A percentile compares a stretch with the other conserved stretches of the same genome.
These are phyloP conservation scores for Bursaphelenchus mucronatus DNA, from an alignment of 1,140 invertebrate species.

Conservation along the genomic window DNA sequence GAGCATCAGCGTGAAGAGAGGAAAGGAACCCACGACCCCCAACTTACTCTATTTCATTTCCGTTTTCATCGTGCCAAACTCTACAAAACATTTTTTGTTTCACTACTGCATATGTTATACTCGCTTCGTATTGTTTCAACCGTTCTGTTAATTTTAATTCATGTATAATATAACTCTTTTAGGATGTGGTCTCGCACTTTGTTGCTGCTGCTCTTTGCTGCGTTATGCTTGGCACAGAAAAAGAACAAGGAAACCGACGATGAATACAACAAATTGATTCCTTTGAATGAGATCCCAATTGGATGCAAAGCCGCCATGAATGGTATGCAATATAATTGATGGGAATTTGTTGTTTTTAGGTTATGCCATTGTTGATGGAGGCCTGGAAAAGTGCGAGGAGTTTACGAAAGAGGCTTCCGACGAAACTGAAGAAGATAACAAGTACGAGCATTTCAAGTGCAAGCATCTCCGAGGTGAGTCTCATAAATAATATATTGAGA, in stretches of 20 bases:
- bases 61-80: no score
- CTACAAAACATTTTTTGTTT: no score
- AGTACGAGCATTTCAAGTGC: conserved; percentile 47
- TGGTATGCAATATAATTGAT: conserved; percentile 1
- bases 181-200: no score
- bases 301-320: conserved; percentile 30
- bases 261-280: conserved; percentile 39
- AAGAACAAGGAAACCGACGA: conserved; percentile 43
- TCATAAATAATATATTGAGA: neutral
- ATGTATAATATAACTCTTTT: no score
- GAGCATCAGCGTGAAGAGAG: no score
- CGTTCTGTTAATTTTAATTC: no score
- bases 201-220: no score
- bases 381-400: conserved; percentile 37
- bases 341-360: conserved; percentile 26
- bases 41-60: no score
- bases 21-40: no score
- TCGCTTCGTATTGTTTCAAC: no score
- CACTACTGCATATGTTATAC: no score
- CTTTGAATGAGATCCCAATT: conserved; percentile 32
- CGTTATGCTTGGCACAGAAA: no score
- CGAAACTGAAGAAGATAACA: conserved; percentile 25
- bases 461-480: conserved; percentile 43
- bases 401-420: conserved; percentile 7
- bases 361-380: conserved; percentile 41